Base-by-base conservation (phyloP, 2,888 invertebrate genomes). In the Oligia strigilis region DNA sequence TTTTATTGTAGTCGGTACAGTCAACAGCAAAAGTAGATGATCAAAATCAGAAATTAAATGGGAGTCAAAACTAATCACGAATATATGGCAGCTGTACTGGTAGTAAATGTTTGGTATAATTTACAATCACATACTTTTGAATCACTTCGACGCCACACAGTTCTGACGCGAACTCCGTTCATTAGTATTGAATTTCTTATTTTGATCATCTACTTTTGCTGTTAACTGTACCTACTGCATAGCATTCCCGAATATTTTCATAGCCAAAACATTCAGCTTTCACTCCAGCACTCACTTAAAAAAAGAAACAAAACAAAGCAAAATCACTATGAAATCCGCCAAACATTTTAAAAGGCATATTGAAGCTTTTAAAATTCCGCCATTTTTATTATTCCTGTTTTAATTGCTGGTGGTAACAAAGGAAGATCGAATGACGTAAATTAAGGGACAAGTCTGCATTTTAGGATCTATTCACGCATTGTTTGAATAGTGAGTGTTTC, bases 401-500 rank as follows among this genome's bases (percentile, higher is more conserved):
- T 95, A 95, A 95, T 95, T 95, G 94, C 92, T 93, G 82, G 74
- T 91, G 87, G 88, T 90, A 92, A 95, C 94, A 95, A 95, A 94
- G 92, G 92, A 91, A 92, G 90, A 93, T 93, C 93, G 92, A 92
- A 92, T 92, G 91, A 91, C 90, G 91, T 92, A 93, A 93, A 92
- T 92, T 89, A 91, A 92, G 92, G 89, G 89, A 83, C 90, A 89
- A 90, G 89, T 85, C 87, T 88, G 75, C 77, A 80, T 89, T 89
- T 92, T 91, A 89, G 89, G 84, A 90, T 86, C 87, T 89, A 86
- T 87, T 77, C 83, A 88, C 71, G 84, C 84, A 87, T 89, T 88
- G 84, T 88, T 86, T 78, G 73, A 82, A 78, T 76, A 72, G 73
- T 70, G 69, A 85, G 49, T 73, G 80, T 80, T 82, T 82, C 71